Evolutionary conservation across 2,888 invertebrate genomes (phyloP).

Genomic region (Mystacides longicornis): DNA sequence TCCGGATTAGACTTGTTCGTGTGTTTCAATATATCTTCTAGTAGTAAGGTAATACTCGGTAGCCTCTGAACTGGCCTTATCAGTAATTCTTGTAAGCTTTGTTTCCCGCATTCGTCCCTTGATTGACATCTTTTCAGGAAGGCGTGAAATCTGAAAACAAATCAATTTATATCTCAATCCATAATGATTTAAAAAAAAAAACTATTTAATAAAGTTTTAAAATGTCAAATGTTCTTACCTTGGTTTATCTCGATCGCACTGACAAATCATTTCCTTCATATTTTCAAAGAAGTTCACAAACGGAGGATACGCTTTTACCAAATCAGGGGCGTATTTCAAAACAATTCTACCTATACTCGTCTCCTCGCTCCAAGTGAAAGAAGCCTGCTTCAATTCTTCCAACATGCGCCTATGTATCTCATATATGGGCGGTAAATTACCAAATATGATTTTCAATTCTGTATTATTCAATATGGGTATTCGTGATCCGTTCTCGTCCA

Average conservation of each 20-base stretch:
- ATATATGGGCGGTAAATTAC: slow-evolving; percentile 89
- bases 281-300: slow-evolving; percentile 98
- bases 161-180: slow-evolving; percentile 6
- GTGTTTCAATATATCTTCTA: slow-evolving; percentile 93
- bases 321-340: slow-evolving; percentile 76
- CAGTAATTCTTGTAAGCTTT: slow-evolving; percentile 90
- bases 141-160: slow-evolving; percentile 73
- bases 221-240: slow-evolving; percentile 43
- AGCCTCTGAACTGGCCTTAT: slow-evolving; percentile 97
- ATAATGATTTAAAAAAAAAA: too few relatives aligned
- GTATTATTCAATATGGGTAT: slow-evolving; percentile 77
- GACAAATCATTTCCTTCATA: slow-evolving; percentile 85
- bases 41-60: slow-evolving; percentile 89
- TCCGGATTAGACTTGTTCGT: slow-evolving; percentile 86
- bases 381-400: slow-evolving; percentile 56
- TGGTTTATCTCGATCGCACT: slow-evolving; percentile 88
- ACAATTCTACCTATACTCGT: slow-evolving; percentile 81
- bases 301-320: slow-evolving; percentile 92
- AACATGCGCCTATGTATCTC: slow-evolving; percentile 78
- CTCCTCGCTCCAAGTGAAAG: slow-evolving; percentile 83
- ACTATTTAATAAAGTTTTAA: too few relatives aligned
- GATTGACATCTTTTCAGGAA: slow-evolving; percentile 94
- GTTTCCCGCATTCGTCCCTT: slow-evolving; percentile 92
- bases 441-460: slow-evolving; percentile 91
- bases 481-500: slow-evolving; percentile 58